These are phyloP conservation scores for Hydropotes inermis DNA, from an alignment of 2,113 vertebrate genomes.

Conservation along the genomic window DNA sequence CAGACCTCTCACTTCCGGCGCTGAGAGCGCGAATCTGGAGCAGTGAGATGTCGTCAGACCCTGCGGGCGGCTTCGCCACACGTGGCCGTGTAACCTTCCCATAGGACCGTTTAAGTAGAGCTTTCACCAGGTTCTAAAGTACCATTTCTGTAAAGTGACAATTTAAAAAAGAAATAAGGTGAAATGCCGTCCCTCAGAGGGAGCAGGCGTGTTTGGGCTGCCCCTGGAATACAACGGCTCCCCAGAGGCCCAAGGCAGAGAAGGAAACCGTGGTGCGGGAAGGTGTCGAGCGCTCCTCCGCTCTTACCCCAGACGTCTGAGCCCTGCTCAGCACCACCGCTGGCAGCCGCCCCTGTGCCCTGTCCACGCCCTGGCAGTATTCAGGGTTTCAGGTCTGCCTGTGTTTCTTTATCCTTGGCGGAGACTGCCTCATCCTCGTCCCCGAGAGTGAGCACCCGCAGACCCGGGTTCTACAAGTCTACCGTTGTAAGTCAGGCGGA, in stretches of 20 bases:
- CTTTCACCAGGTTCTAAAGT: background rate
- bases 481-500: rapidly evolving
- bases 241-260: background rate
- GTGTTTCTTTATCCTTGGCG: no score
- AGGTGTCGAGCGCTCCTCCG: background rate
- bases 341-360: background rate
- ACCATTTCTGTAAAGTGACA: background rate
- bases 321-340: no score
- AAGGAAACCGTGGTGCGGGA: background rate
- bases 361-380: no score
- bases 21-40: background rate
- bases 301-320: background rate
- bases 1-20: background rate
- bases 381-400: no score
- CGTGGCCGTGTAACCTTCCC: background rate
- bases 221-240: background rate
- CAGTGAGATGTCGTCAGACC: background rate
- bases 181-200: background rate
- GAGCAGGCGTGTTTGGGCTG: background rate
- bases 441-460: background rate
- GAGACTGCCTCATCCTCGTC: background rate
- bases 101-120: background rate
- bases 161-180: background rate
- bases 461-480: no score
- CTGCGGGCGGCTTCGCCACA: background rate